These are phyloP conservation scores for Oxygymnocypris stewartii DNA, from an alignment of 2,113 vertebrate genomes.

Conservation along the genomic window DNA sequence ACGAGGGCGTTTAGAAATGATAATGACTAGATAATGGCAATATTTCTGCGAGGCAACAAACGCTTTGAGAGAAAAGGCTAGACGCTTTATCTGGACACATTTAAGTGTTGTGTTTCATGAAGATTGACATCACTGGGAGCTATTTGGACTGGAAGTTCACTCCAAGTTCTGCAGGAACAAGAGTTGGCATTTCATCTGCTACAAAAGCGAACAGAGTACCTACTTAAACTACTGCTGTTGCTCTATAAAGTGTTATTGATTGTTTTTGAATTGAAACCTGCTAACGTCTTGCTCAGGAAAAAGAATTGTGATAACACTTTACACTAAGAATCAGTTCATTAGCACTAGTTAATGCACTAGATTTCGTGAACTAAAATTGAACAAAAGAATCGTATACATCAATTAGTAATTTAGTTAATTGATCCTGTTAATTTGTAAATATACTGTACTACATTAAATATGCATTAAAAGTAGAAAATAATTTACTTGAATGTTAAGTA, in stretches of 20 bases:
- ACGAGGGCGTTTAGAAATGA: background rate
- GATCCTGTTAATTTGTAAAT: background rate
- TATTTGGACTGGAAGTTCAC: conserved; percentile 6
- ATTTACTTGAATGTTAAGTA: background rate
- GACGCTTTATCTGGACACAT: conserved; percentile 8
- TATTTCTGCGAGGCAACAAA: conserved; percentile 7
- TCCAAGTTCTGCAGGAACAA: background rate
- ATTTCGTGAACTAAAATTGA: too few relatives aligned
- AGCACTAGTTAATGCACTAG: background rate
- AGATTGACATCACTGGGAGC: conserved; percentile 5
- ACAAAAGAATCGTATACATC: background rate
- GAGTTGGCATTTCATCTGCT: conserved; percentile 20
- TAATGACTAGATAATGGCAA: background rate
- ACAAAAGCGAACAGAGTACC: background rate
- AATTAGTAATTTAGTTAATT: background rate
- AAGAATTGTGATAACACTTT: background rate
- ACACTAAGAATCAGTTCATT: background rate
- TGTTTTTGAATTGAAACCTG: background rate
- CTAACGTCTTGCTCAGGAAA: background rate
- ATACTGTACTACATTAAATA: background rate
- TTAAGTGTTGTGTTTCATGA: conserved; percentile 15
- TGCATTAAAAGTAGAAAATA: background rate
- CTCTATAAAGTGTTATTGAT: conserved; percentile 25
- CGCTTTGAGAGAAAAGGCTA: background rate
- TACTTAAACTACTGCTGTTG: conserved; percentile 2